Evolutionary conservation across 2,888 invertebrate species (phyloP).

Genomic region (Pedicia rivosa): DNA sequence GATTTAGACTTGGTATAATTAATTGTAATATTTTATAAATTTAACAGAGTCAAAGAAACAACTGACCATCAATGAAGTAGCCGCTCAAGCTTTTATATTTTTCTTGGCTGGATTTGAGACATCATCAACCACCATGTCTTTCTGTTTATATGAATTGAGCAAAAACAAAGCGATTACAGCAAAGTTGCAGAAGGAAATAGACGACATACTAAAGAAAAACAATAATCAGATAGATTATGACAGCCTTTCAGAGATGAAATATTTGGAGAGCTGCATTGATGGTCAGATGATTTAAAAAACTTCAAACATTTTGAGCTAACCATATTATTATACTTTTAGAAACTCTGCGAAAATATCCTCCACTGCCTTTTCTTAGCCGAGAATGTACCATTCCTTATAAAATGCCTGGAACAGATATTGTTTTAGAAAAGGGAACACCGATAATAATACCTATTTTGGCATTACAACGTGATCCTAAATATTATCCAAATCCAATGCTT

Average conservation of each 20-base stretch:
- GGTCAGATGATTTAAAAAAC: too few relatives aligned
- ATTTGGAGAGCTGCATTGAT: conserved; percentile 9
- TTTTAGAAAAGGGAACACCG: background rate
- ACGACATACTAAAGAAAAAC: conserved; percentile 9
- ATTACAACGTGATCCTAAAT: conserved; percentile 7
- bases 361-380: conserved; percentile 6
- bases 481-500: conserved; percentile 5
- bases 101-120: conserved; percentile 13
- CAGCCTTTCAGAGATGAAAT: conserved; percentile 11
- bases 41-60: background rate
- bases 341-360: conserved; percentile 10
- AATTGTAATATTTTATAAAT: background rate
- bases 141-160: conserved; percentile 9
- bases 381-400: conserved; percentile 8
- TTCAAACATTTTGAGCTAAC: too few relatives aligned
- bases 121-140: conserved; percentile 7
- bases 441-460: conserved; percentile 1
- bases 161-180: conserved; percentile 11
- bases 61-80: conserved; percentile 8
- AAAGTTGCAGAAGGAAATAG: conserved; percentile 12
- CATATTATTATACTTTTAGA: too few relatives aligned
- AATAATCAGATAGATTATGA: conserved; percentile 12
- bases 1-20: background rate
- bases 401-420: conserved; percentile 5
- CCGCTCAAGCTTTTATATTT: conserved; percentile 12